phyloP scores from a whole-genome alignment of 2,888 invertebrate genomes.

The Petrolisthes manimaculis region DNA sequence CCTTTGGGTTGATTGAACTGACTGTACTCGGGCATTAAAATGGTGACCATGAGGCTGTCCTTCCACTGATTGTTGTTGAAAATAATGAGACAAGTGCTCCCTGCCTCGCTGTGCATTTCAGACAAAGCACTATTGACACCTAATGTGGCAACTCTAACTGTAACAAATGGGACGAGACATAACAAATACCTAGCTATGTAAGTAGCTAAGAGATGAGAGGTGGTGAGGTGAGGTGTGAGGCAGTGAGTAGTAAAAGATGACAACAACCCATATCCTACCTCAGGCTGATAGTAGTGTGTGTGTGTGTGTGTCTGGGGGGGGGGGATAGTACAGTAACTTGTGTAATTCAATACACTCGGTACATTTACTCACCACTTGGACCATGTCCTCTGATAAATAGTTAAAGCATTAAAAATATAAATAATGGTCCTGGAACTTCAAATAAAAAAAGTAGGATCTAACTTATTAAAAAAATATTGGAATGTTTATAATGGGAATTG shows the following conservation, averaged over 20 bases:
- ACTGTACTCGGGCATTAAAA: not conserved
- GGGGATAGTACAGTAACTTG: conserved; percentile 8
- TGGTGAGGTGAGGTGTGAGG: conserved; percentile 28
- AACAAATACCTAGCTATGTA: not conserved
- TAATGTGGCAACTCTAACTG: conserved; percentile 6
- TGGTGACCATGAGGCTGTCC: not conserved
- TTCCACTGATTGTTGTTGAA: not conserved
- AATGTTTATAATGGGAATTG: conserved; percentile 18
- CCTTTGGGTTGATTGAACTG: not conserved
- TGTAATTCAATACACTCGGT: not conserved
- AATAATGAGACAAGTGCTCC: too few relatives aligned
- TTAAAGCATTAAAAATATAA: not conserved
- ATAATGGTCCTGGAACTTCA: not conserved
- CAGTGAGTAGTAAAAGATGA: conserved; percentile 16
- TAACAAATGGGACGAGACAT: conserved; percentile 15
- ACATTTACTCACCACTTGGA: conserved; percentile 9
- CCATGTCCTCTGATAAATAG: not conserved
- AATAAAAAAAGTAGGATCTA: not conserved
- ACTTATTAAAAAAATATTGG: conserved; percentile 20
- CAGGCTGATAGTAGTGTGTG: not conserved
- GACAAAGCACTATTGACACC: conserved; percentile 17
- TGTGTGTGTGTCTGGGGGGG: not conserved
- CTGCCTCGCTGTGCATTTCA: conserved; percentile 1
- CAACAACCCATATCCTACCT: not conserved
- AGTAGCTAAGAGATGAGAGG: conserved; percentile 15